phyloP scores from a whole-genome alignment of 1,140 invertebrate species.

The Trinorchestia longiramus region DNA sequence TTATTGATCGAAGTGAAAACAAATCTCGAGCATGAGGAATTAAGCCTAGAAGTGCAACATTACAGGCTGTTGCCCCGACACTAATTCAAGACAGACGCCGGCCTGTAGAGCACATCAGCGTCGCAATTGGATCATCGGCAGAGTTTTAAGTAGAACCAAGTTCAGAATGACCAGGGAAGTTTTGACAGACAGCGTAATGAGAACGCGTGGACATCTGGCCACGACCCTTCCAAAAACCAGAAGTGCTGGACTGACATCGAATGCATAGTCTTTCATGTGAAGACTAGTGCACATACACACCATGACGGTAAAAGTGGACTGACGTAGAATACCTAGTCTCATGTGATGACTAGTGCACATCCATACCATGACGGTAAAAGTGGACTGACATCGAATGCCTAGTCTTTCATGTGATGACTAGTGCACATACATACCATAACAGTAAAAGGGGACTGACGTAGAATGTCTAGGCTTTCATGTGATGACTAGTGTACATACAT shows the following conservation, averaged over 20 bases:
- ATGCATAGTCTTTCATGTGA: neutral
- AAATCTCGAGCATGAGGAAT: neutral
- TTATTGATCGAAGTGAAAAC: neutral
- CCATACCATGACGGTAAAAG: no score
- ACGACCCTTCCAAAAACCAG: neutral
- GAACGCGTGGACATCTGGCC: neutral
- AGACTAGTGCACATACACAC: no score
- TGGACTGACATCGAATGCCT: no score
- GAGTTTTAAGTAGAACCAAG: neutral
- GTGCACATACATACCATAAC: no score
- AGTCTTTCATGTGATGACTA: no score
- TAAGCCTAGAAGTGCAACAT: neutral
- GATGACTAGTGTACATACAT: no score
- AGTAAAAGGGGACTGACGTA: no score
- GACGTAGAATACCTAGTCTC: no score
- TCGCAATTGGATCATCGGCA: slow-evolving; percentile 7
- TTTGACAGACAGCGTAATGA: slow-evolving; percentile 41
- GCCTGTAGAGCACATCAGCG: slow-evolving; percentile 1
- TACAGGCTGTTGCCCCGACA: neutral
- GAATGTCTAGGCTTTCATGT: no score
- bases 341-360: no score
- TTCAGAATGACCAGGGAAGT: neutral
- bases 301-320: no score
- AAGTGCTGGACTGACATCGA: neutral
- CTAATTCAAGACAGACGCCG: neutral